Base-by-base conservation (phyloP, 2,113 vertebrate genomes). In the Gavia stellata region DNA sequence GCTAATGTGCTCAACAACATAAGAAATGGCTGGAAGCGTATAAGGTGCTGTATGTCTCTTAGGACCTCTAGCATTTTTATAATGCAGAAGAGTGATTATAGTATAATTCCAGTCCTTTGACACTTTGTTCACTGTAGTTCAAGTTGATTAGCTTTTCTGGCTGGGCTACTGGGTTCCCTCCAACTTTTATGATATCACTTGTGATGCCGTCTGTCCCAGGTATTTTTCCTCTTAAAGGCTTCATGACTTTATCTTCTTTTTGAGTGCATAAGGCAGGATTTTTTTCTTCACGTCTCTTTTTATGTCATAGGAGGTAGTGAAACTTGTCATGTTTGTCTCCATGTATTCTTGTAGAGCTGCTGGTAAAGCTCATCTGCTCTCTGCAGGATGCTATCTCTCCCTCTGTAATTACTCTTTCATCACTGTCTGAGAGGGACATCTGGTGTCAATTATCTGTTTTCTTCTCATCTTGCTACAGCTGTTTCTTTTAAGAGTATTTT, bases 341-440 rank as follows among this genome's bases (percentile, higher is more conserved):
- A 75, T 85, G 89, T 29, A 31, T 94, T 94, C 97, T 94, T 96
- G 95, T 97, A 94, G 91, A 94, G 86, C 80, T 94, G 94, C 81
- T 97, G 65, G 96, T 94, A 95, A 91, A 91, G 72, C 92, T 97
- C 94, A 97, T 97, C 96, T 97, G 94, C 83, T 97, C 94, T 85
- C 95, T 73, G 86, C 92, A 96, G 95, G 97, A 97, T 97, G 77
- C 86, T 87, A 36, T 96, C 95, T 94, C 49, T 96, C 86, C 59
- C 94, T 95, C 94, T 96, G 94, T 96, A 97, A 97, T 97, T 97
- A 97, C 86, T 97, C 92, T 97, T 97, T 97, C 97, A 97, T 97
- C 96, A 95, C 97, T 96, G 91, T 95, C 95, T 97, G 91, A 97
- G 97, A 97, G 91, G 96, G 97, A 97, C 97, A 97, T 97, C 97